A percentile compares a stretch with the other conserved stretches of the same genome.
These are phyloP conservation scores for Xyrauchen texanus DNA, from an alignment of 2,113 vertebrate genomes.

Conservation along the genomic window DNA sequence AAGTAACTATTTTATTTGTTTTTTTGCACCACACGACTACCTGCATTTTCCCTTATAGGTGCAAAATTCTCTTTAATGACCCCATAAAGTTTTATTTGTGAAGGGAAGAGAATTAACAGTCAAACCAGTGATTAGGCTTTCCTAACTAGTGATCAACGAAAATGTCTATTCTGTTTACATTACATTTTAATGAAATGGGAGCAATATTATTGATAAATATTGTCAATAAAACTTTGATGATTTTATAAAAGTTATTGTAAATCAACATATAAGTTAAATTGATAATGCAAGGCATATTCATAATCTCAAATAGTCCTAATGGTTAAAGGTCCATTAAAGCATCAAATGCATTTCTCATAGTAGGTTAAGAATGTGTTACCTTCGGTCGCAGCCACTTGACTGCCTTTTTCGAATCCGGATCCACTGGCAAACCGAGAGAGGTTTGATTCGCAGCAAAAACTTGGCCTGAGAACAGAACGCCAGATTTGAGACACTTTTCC, in stretches of 20 bases:
- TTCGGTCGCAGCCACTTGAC: constrained; percentile 74
- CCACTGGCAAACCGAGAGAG: constrained; percentile 70
- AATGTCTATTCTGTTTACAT: not conserved
- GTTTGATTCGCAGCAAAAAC: constrained; percentile 67
- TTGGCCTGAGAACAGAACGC: constrained; percentile 67
- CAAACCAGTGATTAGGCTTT: not conserved
- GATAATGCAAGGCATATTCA: too few species aligned
- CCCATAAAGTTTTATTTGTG: not conserved
- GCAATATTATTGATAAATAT: too few species aligned
- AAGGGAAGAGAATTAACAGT: not conserved
- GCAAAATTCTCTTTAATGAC: not conserved
- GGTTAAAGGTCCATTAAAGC: too few species aligned
- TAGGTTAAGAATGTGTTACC: constrained; percentile 54
- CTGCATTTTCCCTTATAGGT: not conserved
- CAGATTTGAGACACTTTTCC: constrained; percentile 60
- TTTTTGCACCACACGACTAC: not conserved
- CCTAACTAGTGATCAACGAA: not conserved
- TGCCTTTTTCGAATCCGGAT: constrained; percentile 68
- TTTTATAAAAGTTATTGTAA: too few species aligned
- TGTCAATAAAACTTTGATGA: too few species aligned
- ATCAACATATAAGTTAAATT: too few species aligned
- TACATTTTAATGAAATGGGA: too few species aligned
- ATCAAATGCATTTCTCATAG: too few species aligned
- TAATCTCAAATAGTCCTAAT: too few species aligned
- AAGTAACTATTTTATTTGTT: too few species aligned